Evolutionary conservation across 2,888 invertebrate species (phyloP), one percentile per base, ranked within the genome.

Genomic region (Elmis aenea): DNA sequence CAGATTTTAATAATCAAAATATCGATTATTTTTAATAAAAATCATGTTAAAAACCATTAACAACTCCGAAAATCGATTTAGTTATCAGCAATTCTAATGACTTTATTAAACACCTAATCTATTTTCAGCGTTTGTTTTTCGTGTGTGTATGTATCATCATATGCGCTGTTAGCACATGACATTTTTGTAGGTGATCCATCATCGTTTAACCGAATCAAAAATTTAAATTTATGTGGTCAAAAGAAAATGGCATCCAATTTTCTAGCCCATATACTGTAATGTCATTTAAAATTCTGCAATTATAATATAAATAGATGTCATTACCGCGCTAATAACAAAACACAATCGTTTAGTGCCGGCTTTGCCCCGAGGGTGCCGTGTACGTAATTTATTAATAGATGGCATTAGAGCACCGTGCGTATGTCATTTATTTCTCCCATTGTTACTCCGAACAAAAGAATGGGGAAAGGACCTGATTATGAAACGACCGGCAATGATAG

Each of bases 231-330:
- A 27, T 26, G 42, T 38, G 42, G 38, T 42, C 38, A 42, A 42
- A 42, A 42, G 38, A 35, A 38, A 42, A 42, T 28, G 31, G 34
- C 34, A 42, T 42, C 42, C 32, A 42, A 42, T 64, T 65, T 66
- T 66, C 64, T 61, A 56, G 59, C 54, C 58, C 63, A 64, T 65
- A 66, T 66, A 65, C 52, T 54, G 53, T 52, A 42, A 48, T 44
- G 48, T 47, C 64, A 63, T 67, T 63, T 62, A 59, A 64, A 67
- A 68, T 67, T 66, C 64, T 55, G 59, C 66, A 67, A 68, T 68
- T 68, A 68, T 67, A 68, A 68, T 67, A 68, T 67, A 68, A 68
- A 68, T 68, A 66, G 68, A 66, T 59, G 61, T 66, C 64, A 67
- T 68, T 68, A 68, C 61, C 51, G 55, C 60, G 62, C 63, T 66